Evolutionary conservation across 1,140 invertebrate genomes (phyloP).

Genomic region (Mya arenaria): DNA sequence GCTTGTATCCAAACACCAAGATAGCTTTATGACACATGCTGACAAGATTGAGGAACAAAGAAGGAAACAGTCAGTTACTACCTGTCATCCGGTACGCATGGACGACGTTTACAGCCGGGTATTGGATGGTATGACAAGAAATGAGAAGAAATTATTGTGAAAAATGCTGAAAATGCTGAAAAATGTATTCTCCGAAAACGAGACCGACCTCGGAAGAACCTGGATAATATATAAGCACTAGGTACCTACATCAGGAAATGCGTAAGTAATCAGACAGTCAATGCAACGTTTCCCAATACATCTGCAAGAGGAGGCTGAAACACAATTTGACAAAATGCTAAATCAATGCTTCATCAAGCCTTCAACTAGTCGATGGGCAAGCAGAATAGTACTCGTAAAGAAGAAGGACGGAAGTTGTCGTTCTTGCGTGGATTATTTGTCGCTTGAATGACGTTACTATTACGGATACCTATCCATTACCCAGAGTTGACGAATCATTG

Average conservation of each 20-base stretch:
- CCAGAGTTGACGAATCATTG: no score
- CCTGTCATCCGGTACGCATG: constrained; percentile 1
- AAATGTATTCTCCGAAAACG: constrained; percentile 45
- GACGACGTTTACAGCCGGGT: not conserved
- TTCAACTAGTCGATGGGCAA: not conserved
- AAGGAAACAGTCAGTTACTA: not conserved
- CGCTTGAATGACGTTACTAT: no score
- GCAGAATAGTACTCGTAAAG: no score
- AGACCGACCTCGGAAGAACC: no score
- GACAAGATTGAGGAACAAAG: not conserved
- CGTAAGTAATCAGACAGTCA: constrained; percentile 47
- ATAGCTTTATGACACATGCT: not conserved
- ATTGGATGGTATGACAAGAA: not conserved
- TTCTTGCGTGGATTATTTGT: no score
- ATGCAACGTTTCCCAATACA: constrained; percentile 35
- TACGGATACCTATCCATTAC: no score
- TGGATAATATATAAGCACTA: no score
- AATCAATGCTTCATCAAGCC: constrained; percentile 74
- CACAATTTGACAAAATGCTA: constrained; percentile 63
- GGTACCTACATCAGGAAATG: constrained; percentile 51
- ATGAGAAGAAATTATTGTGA: not conserved
- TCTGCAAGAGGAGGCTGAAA: constrained; percentile 22
- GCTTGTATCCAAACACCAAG: constrained; percentile 12
- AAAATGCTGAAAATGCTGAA: not conserved
- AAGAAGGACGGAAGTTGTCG: no score